Conservation (phyloP, 2,113 vertebrate genomes). For the Salvelinus sp. region DNA sequence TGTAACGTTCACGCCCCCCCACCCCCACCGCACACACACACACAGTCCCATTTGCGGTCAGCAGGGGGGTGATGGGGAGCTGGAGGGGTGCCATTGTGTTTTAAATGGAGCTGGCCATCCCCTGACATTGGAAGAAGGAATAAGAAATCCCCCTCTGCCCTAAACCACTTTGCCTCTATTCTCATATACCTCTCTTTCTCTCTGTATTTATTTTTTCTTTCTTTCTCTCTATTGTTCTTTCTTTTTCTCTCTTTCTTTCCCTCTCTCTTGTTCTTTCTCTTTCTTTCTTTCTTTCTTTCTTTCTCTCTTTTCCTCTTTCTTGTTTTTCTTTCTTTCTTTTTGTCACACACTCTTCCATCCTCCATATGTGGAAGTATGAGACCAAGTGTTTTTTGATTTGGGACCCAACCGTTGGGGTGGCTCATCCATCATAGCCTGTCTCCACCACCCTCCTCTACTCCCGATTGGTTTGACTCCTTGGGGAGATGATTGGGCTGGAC, state of each 20-base stretch:
- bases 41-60: slow-evolving; percentile 20
- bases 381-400: slow-evolving; percentile 41
- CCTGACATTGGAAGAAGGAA: slow-evolving; percentile 33
- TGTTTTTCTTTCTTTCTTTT: too few species aligned
- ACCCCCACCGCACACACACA: slow-evolving; percentile 15
- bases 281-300: too few species aligned
- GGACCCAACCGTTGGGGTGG: slow-evolving; percentile 39
- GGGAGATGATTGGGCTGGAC: slow-evolving; percentile 36
- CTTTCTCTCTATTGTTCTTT: not conserved
- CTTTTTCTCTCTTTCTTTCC: not conserved
- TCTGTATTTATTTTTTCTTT: not conserved
- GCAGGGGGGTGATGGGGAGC: slow-evolving; percentile 27
- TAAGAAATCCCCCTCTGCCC: slow-evolving; percentile 4
- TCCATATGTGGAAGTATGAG: slow-evolving; percentile 25
- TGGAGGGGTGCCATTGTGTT: slow-evolving; percentile 53
- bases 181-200: not conserved
- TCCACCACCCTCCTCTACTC: not conserved
- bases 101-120: slow-evolving; percentile 49
- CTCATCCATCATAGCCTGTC: slow-evolving; percentile 56
- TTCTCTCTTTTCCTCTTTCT: too few species aligned
- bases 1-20: not conserved
- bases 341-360: not conserved
- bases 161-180: not conserved
- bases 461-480: slow-evolving; percentile 38
- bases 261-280: too few species aligned